Evolutionary conservation across 2,888 invertebrate genomes (phyloP).

Genomic region (Ophion costatus): DNA sequence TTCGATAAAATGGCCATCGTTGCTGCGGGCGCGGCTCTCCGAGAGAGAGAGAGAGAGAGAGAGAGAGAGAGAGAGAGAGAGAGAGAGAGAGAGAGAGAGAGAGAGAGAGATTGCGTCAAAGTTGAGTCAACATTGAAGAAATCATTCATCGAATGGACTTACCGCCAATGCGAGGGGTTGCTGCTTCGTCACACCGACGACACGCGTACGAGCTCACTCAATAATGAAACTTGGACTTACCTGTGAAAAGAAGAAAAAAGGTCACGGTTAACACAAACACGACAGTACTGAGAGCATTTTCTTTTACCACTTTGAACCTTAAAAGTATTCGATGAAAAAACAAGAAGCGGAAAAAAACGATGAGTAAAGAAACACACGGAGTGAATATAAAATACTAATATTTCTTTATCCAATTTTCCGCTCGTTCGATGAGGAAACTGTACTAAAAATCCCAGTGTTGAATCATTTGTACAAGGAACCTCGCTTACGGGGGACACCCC

Average conservation of each 20-base stretch:
- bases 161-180: slow-evolving; percentile 30
- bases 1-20: slow-evolving; percentile 50
- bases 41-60: not conserved
- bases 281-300: not conserved
- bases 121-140: slow-evolving; percentile 36
- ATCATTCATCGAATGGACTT: slow-evolving; percentile 50
- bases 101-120: slow-evolving; percentile 47
- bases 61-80: not conserved
- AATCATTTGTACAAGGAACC: no score
- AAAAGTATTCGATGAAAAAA: not conserved
- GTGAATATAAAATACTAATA: no score
- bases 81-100: not conserved
- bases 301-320: not conserved
- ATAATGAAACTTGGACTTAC: slow-evolving; percentile 56
- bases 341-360: no score
- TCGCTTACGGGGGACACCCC: no score
- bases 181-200: not conserved
- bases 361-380: no score
- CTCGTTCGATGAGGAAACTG: no score
- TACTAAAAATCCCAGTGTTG: no score
- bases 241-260: slow-evolving; percentile 46
- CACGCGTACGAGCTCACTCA: not conserved
- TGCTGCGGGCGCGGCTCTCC: slow-evolving; percentile 47
- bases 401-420: no score
- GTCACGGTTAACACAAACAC: not conserved